Percentiles rank a stretch among this genome's conserved stretches.
Evolutionary conservation across 1,140 invertebrate species (phyloP).

Genomic region (Brachionus sp.): DNA sequence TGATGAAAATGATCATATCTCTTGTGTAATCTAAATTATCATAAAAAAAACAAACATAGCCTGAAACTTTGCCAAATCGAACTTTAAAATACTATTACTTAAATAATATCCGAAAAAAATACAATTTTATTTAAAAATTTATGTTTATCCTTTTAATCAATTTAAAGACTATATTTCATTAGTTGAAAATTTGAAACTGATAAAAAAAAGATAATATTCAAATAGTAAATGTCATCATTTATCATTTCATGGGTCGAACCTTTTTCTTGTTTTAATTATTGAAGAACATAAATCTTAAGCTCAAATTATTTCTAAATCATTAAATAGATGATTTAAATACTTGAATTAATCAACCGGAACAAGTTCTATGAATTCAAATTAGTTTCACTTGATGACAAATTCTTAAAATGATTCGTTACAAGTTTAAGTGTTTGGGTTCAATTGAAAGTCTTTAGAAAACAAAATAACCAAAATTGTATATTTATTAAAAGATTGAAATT

Average conservation of each 20-base stretch:
- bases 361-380: background rate
- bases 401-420: background rate
- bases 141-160: background rate
- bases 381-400: background rate
- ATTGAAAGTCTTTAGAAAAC: background rate
- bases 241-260: background rate
- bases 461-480: background rate
- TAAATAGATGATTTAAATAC: background rate
- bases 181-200: background rate
- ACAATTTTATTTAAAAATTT: background rate
- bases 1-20: background rate
- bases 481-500: background rate
- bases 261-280: background rate
- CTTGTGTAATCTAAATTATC: background rate
- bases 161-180: background rate
- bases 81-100: background rate
- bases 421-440: background rate
- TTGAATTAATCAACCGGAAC: slow-evolving; percentile 2
- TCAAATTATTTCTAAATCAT: background rate
- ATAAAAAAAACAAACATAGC: background rate
- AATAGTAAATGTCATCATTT: background rate
- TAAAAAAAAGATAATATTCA: background rate
- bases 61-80: background rate
- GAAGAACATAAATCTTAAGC: background rate
- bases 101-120: background rate